Conservation (phyloP, 2,113 vertebrate species). For the Ailurus styani region DNA sequence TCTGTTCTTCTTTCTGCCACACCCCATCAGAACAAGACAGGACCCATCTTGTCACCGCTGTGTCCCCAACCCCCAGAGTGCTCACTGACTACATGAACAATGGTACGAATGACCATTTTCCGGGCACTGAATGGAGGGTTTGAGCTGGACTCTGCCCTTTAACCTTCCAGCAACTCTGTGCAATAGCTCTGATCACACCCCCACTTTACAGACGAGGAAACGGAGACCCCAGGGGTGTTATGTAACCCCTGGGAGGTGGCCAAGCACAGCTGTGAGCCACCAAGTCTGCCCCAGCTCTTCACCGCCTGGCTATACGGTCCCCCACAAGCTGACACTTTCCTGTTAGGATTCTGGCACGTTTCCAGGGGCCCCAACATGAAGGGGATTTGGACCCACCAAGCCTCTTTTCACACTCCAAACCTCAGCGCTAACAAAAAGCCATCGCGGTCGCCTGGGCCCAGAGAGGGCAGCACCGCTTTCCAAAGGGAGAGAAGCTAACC, state of each 20-base stretch:
- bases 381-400: background rate
- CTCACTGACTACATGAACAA: background rate
- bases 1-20: background rate
- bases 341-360: background rate
- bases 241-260: background rate
- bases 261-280: background rate
- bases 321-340: background rate
- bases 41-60: background rate
- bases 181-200: background rate
- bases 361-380: background rate
- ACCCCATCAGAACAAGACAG: background rate
- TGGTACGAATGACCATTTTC: background rate
- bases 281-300: background rate
- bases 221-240: background rate
- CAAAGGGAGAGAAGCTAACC: background rate
- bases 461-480: background rate
- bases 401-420: background rate
- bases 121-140: background rate
- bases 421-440: background rate
- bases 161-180: background rate
- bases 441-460: fast-evolving
- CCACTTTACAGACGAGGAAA: slow-evolving; percentile 31
- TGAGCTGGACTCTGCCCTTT: background rate
- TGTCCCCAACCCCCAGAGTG: background rate
- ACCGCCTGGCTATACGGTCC: background rate